A percentile compares a stretch with the other conserved stretches of the same genome.
These are phyloP conservation scores for Ylistrum balloti DNA, from an alignment of 1,140 invertebrate genomes.

Conservation along the genomic window DNA sequence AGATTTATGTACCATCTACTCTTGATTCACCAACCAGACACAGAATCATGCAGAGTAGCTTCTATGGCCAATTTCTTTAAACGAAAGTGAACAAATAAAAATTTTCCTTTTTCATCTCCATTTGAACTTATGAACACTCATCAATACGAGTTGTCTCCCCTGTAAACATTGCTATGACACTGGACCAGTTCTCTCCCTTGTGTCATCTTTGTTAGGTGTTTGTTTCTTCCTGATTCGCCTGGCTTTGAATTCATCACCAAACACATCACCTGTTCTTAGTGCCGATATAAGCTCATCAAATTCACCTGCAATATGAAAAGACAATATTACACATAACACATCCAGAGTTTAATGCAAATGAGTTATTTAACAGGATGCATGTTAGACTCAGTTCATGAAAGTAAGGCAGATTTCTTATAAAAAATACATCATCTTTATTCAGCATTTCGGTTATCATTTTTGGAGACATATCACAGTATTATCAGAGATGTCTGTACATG, in stretches of 20 bases:
- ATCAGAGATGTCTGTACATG: neutral
- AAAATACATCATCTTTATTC: neutral
- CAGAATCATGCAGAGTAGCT: no score
- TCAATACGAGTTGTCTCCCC: neutral
- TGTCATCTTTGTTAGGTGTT: conserved; percentile 48
- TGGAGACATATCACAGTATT: no score
- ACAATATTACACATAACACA: no score
- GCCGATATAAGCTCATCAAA: conserved; percentile 99
- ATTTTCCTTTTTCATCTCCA: no score
- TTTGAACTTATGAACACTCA: no score
- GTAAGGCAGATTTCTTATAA: neutral
- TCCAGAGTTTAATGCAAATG: no score
- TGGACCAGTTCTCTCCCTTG: conserved; percentile 49
- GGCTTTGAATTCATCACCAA: conserved; percentile 97
- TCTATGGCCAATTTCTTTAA: no score
- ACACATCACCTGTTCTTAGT: conserved; percentile 96
- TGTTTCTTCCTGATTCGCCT: conserved; percentile 85
- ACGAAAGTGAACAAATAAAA: no score
- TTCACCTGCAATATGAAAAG: conserved; percentile 84
- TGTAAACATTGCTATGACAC: neutral
- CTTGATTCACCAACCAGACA: no score
- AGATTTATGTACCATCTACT: no score
- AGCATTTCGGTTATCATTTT: neutral
- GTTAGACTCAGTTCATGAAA: neutral
- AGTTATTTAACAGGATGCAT: no score